Evolutionary conservation across 2,113 vertebrate genomes (phyloP).

Genomic region (Scytalopus superciliaris): DNA sequence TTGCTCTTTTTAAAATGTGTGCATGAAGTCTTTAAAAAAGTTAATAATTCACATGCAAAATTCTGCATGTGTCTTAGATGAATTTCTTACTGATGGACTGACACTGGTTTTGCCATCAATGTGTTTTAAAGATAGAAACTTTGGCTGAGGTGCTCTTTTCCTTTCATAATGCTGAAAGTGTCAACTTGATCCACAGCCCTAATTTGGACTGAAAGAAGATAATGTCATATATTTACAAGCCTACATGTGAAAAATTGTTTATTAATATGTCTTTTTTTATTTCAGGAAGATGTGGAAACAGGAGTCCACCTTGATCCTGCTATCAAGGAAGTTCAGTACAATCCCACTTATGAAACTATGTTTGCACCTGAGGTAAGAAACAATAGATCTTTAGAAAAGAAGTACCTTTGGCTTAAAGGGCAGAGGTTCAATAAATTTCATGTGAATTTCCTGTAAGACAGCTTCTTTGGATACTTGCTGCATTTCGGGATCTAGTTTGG

Average conservation of each 20-base stretch:
- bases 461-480: neutral
- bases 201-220: neutral
- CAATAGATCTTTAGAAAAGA: neutral
- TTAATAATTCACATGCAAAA: neutral
- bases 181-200: neutral
- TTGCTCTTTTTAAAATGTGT: neutral
- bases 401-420: neutral
- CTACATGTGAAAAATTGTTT: neutral
- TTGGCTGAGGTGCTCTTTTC: neutral
- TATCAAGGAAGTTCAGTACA: slow-evolving; percentile 90
- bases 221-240: neutral
- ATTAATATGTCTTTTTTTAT: slow-evolving; percentile 22
- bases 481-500: neutral
- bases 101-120: neutral
- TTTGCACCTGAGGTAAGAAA: slow-evolving; percentile 94
- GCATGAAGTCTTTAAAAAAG: neutral
- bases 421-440: neutral
- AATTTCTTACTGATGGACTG: neutral
- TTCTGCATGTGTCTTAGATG: accelerated
- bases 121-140: neutral
- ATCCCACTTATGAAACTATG: slow-evolving; percentile 94
- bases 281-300: slow-evolving; percentile 92
- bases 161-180: neutral
- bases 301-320: slow-evolving; percentile 92
- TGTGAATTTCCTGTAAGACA: neutral